These are phyloP conservation scores for Oligia strigilis DNA, from an alignment of 2,888 invertebrate genomes.

Conservation along the genomic window DNA sequence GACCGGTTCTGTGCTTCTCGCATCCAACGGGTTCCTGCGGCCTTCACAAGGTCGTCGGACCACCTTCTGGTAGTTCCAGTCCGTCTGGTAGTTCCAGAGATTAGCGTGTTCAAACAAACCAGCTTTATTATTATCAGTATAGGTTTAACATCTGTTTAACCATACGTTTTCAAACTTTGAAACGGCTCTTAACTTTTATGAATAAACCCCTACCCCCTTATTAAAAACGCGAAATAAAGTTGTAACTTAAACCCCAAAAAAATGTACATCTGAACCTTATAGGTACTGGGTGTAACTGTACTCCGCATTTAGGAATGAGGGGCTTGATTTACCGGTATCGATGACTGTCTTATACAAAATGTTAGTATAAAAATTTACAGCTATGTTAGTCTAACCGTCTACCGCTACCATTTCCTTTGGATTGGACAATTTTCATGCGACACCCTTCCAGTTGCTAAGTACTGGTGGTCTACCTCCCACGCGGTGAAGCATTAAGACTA, in stretches of 20 bases:
- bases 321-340: neutral
- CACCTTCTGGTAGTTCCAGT: too few species aligned
- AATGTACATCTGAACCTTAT: neutral
- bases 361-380: neutral
- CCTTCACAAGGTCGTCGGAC: too few species aligned
- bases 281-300: neutral
- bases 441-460: neutral
- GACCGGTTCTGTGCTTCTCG: too few species aligned
- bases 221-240: too few species aligned
- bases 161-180: neutral
- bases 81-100: too few species aligned
- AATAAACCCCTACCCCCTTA: too few species aligned
- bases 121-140: too few species aligned
- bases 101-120: too few species aligned
- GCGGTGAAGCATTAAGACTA: neutral
- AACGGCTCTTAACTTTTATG: too few species aligned
- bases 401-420: neutral
- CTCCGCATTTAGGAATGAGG: neutral
- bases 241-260: neutral
- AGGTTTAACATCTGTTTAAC: neutral
- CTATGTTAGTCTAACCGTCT: neutral
- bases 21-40: too few species aligned
- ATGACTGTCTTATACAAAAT: neutral
- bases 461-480: neutral
- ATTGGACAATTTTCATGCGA: neutral